phyloP scores from a whole-genome alignment of 2,888 invertebrate species.

The Odontomyia ornata region DNA sequence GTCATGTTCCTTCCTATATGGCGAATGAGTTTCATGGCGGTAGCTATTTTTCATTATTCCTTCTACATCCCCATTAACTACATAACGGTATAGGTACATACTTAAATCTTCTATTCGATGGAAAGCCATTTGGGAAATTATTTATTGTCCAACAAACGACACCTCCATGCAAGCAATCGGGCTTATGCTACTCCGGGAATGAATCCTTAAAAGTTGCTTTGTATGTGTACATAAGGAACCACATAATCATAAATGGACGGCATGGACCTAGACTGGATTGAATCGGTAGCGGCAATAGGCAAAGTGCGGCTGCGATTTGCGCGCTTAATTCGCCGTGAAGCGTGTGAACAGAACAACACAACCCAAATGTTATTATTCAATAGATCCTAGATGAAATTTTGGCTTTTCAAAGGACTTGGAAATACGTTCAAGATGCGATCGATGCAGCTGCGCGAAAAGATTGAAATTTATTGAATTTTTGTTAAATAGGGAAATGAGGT shows the following conservation, averaged over 20 bases:
- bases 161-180: conserved; percentile 22
- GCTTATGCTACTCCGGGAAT: not conserved
- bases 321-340: conserved; percentile 63
- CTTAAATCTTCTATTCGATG: not conserved
- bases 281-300: conserved; percentile 26
- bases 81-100: too few relatives aligned
- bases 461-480: not conserved
- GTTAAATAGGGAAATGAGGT: not conserved
- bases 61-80: not conserved
- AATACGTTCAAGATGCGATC: not conserved
- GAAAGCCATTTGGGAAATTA: conserved; percentile 34
- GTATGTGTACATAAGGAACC: conserved; percentile 36
- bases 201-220: conserved; percentile 8
- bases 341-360: conserved; percentile 59
- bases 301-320: conserved; percentile 50
- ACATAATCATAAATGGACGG: conserved; percentile 19
- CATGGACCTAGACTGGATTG: not conserved
- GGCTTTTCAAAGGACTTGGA: conserved; percentile 21
- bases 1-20: conserved; percentile 4
- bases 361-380: conserved; percentile 21
- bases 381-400: conserved; percentile 30
- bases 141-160: conserved; percentile 43
- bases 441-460: conserved; percentile 28
- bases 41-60: not conserved
- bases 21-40: conserved; percentile 10